Conservation (phyloP, 1,140 invertebrate genomes). For the Drosophila trapezifrons region DNA sequence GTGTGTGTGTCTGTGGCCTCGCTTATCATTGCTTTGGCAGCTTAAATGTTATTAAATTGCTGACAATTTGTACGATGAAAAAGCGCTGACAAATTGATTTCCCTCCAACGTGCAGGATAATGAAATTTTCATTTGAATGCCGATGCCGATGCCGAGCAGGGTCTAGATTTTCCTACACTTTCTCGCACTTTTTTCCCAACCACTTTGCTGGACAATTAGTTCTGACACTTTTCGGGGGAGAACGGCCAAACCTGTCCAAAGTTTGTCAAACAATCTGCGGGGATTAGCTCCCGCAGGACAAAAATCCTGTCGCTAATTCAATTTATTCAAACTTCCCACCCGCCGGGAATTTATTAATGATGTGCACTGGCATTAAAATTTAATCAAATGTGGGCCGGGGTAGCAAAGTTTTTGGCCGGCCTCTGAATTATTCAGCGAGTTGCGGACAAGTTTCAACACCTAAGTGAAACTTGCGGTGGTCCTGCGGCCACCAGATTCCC, state of each 20-base stretch:
- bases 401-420: conserved; percentile 46
- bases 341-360: conserved; percentile 74
- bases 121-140: conserved; percentile 60
- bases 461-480: conserved; percentile 36
- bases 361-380: conserved; percentile 74
- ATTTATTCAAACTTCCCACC: conserved; percentile 56
- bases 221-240: conserved; percentile 40
- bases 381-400: conserved; percentile 65
- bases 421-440: conserved; percentile 73
- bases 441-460: conserved; percentile 75
- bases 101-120: conserved; percentile 44
- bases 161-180: neutral
- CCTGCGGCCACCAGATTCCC: conserved; percentile 9
- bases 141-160: conserved; percentile 29
- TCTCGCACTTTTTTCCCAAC: conserved; percentile 13
- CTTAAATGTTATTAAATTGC: conserved; percentile 80
- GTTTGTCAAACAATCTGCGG: conserved; percentile 58
- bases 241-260: conserved; percentile 57
- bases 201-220: conserved; percentile 60
- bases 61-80: conserved; percentile 71
- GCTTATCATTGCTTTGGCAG: conserved; percentile 61
- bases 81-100: conserved; percentile 71
- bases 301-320: conserved; percentile 60
- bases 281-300: conserved; percentile 45
- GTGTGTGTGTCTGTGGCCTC: conserved; percentile 16